Evolutionary conservation across 1,140 invertebrate genomes (phyloP), one percentile per base, ranked within the genome.

Genomic region (Atta cephalotes): DNA sequence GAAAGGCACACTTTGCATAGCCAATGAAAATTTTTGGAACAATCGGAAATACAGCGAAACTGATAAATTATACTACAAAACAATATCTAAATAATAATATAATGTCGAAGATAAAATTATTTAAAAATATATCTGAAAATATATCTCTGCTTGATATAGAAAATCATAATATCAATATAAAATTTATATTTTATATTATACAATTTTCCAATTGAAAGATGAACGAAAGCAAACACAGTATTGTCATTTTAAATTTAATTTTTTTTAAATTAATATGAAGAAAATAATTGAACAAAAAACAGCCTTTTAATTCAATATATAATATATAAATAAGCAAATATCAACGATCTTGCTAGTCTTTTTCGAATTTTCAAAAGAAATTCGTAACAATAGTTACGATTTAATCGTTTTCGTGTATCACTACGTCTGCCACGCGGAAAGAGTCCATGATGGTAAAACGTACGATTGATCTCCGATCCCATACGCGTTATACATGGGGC

Each of bases 401-500:
- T 16, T 5, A 14, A 16, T 14, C 14, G 3, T 14, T 51, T 51
- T 51, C 14, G 14, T 51, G 14, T 16, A 14, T 51, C 14, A 51
- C 49, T 16, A 5, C 16, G 49, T 74, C 51, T 21, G 18, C 28
- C 18, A 25, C 70, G 25, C n/a, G 10, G 35, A 16, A 45, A 39
- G 56, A 21, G 14, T 60, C 12, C 5, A 7, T 7, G 9, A n/a
- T n/a, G 72, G 66, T 79, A 72, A 78, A 86, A 79, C 51, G 74
- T 79, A 60, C 66, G 28, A 86, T 86, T 78, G 84, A 80, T 71
- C 51, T 10, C 51, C 31, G 53, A 72, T 60, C n/a, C 45, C 71
- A 56, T 45, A 56, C 70, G 58, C 70, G 70, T 81, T 79, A 78
- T 85, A 78, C 28, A 28, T 63, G 66, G 39, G 65, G 35, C 65